Evolutionary conservation across 2,888 invertebrate species (phyloP).

Genomic region (Hirudinaria manillensis): DNA sequence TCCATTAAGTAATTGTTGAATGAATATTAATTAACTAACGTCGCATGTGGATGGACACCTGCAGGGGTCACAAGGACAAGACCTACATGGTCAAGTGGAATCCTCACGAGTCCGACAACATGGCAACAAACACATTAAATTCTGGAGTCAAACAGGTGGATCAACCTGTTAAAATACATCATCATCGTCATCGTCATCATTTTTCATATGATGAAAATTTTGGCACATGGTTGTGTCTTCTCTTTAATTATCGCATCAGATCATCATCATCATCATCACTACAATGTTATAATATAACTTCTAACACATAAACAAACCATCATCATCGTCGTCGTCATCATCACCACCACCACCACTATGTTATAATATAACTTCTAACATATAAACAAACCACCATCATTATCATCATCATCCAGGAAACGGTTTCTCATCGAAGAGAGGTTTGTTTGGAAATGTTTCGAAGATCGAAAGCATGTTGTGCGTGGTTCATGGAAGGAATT

Average conservation of each 20-base stretch:
- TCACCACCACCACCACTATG: not conserved
- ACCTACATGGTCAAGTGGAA: conserved; percentile 56
- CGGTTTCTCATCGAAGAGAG: conserved; percentile 54
- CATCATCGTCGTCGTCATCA: not conserved
- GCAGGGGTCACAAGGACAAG: conserved; percentile 56
- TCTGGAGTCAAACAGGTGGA: conserved; percentile 55
- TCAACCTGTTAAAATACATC: not conserved
- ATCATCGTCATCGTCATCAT: no score
- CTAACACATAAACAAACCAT: no score
- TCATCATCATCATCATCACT: no score
- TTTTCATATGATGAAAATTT: not conserved
- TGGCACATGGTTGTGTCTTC: no score
- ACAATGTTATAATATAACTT: no score
- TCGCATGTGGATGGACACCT: no score
- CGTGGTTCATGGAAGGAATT: conserved; percentile 50
- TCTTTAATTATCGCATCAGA: no score
- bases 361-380: no score
- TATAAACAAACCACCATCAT: no score
- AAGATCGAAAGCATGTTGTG: conserved; percentile 55
- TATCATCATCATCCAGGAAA: no score
- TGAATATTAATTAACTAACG: no score
- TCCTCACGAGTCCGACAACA: conserved; percentile 49
- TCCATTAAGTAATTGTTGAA: no score
- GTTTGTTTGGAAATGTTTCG: conserved; percentile 53
- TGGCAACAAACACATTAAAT: conserved; percentile 57